Evolutionary conservation across 2,113 vertebrate genomes (phyloP).

Genomic region (Alexandromys fortis): DNA sequence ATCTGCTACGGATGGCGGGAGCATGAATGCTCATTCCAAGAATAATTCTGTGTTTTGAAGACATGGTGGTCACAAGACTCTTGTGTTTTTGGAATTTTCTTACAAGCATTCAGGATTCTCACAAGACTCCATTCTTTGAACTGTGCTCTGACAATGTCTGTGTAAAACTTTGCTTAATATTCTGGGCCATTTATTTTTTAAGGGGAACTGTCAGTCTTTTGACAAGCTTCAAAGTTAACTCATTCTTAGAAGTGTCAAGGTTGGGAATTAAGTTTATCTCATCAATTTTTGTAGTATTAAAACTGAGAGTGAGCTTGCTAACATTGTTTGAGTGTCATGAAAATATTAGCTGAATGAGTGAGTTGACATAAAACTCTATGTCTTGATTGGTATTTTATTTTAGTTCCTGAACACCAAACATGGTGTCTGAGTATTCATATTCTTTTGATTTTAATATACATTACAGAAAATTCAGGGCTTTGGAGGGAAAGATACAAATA

Average conservation of each 20-base stretch:
- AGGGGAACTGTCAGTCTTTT: conserved; percentile 53
- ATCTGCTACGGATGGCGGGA: background rate
- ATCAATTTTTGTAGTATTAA: conserved; percentile 48
- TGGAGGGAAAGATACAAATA: background rate
- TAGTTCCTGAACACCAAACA: background rate
- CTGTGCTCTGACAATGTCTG: background rate
- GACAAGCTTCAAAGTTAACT: conserved; percentile 60
- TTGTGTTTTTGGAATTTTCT: background rate
- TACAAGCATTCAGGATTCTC: background rate
- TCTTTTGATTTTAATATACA: conserved; percentile 29
- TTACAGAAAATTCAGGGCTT: conserved; percentile 11
- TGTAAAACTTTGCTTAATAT: conserved; percentile 63
- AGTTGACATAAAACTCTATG: conserved; percentile 3
- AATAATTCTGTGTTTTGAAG: background rate
- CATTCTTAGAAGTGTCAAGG: conserved; percentile 65
- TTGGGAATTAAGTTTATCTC: conserved; percentile 48
- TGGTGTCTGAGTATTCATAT: conserved; percentile 23
- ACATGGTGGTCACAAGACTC: background rate
- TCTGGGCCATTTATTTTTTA: conserved; percentile 64
- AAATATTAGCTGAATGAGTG: conserved; percentile 58
- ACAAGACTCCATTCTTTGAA: background rate
- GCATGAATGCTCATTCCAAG: background rate
- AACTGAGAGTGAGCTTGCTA: conserved; percentile 23
- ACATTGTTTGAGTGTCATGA: conserved; percentile 51
- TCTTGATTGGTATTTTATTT: conserved; percentile 47